phyloP scores from a whole-genome alignment of 2,888 invertebrate species.

The Leucozona laternaria region DNA sequence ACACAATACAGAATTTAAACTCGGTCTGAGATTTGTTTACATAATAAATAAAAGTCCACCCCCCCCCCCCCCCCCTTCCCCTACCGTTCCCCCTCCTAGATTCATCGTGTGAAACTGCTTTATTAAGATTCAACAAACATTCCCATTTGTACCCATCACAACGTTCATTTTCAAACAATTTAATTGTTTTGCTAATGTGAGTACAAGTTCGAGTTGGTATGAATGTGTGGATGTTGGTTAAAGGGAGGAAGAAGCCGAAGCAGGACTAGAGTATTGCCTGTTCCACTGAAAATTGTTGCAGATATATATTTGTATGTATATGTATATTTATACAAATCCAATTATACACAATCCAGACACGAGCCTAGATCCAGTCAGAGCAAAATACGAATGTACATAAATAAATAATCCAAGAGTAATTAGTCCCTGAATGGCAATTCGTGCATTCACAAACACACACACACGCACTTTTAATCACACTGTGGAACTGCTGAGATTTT shows the following conservation, averaged over 20 bases:
- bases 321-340: conserved; percentile 10
- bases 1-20: not conserved
- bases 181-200: conserved; percentile 17
- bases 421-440: conserved; percentile 65
- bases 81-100: not conserved
- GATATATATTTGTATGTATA: too few relatives aligned
- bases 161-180: conserved; percentile 10
- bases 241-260: not conserved
- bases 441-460: conserved; percentile 7
- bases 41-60: conserved; percentile 17
- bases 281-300: not conserved
- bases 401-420: conserved; percentile 66
- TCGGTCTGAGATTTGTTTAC: not conserved
- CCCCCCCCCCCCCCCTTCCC: not conserved
- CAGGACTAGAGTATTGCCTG: not conserved
- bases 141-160: not conserved
- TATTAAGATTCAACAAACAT: conserved; percentile 10
- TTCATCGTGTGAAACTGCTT: not conserved
- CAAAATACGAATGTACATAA: conserved; percentile 40
- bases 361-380: not conserved
- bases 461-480: conserved; percentile 32
- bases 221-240: not conserved
- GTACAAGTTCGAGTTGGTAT: not conserved
- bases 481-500: not conserved
- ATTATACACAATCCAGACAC: conserved; percentile 14